Conservation (phyloP, 2,888 invertebrate genomes). For the Drosophila fulvimacula region DNA sequence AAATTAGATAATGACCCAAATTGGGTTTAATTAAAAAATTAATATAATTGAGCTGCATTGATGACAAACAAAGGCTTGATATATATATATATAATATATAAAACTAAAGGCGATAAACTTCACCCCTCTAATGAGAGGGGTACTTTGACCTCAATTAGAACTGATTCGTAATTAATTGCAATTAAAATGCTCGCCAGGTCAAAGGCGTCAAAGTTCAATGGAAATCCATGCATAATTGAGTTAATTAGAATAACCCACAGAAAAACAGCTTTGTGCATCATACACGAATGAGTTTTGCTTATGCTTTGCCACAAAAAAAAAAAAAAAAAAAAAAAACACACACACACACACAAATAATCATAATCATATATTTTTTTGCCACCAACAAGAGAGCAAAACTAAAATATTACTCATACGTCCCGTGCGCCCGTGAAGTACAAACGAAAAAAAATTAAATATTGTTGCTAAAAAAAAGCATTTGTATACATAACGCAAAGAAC, state of each 20-base stretch:
- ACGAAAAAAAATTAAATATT: slow-evolving; percentile 28
- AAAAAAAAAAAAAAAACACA: no score
- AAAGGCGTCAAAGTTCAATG: slow-evolving; percentile 34
- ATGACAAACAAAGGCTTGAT: slow-evolving; percentile 13
- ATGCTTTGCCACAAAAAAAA: slow-evolving; percentile 49
- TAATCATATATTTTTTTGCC: slow-evolving; percentile 29
- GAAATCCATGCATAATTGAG: slow-evolving; percentile 39
- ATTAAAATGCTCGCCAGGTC: slow-evolving; percentile 51
- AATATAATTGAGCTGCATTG: slow-evolving; percentile 31
- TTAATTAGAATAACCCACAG: slow-evolving; percentile 22
- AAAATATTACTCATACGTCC: slow-evolving; percentile 67
- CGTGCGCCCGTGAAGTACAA: slow-evolving; percentile 38
- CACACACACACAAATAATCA: slow-evolving; percentile 24
- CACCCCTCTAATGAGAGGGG: no score
- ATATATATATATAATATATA: not conserved
- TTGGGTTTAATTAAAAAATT: slow-evolving; percentile 32
- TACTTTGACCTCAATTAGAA: slow-evolving; percentile 64
- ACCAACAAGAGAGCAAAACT: slow-evolving; percentile 3
- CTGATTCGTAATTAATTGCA: slow-evolving; percentile 64
- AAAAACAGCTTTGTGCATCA: not conserved
- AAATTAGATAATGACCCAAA: not conserved
- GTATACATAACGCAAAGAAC: slow-evolving; percentile 35
- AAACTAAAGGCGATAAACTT: not conserved
- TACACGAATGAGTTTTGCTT: slow-evolving; percentile 7
- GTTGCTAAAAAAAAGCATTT: slow-evolving; percentile 30